Evolutionary conservation across 2,888 invertebrate species (phyloP), one percentile per base, ranked within the genome.

Genomic region (Trichopoda pennipes): DNA sequence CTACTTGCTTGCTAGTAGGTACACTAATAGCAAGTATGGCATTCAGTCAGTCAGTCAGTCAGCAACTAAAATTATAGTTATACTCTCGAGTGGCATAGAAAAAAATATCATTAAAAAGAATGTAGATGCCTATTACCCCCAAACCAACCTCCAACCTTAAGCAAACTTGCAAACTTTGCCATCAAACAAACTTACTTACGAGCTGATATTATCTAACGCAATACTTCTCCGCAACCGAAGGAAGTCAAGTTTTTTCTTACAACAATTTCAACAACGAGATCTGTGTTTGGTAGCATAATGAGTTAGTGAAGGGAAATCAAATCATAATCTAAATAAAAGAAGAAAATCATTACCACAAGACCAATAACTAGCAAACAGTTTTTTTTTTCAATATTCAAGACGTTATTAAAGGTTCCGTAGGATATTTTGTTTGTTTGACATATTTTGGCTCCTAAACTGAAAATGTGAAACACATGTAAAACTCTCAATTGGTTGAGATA

Each of bases 91-190:
- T 44, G 47, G 17, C 53, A 19, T 49, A 60, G 42, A 51, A 21
- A n/a, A 49, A 68, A 60, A 63, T 69, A 38, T 69, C 47, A 64
- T 63, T 44, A 55, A 56, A 66, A 68, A 74, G 60, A 70, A n/a
- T n/a, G n/a, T 49, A 49, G 6, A 28, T 28, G 28, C 60, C 51
- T 75, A 42, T 68, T 68, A 68, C 66, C 74, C 49, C 74, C 64
- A 64, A 75, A 75, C 74, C 60, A 75, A 75, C 74, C 60, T 68
- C 58, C 58, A 75, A 75, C 58, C 75, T 68, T 60, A 75, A 60
- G 75, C 66, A 28, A 28, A 28, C 28, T 28, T 28, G 38, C 38
- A 75, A 60, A 58, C 66, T 74, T 75, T 75, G 21, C 28, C 58
- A 51, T 68, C 64, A n/a, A 28, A 51, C 75, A 75, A 75, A 75